Percentiles rank a stretch among this genome's conserved stretches.
These are phyloP conservation scores for Syncerus caffer DNA, from an alignment of 2,797 vertebrate genomes.

Conservation along the genomic window DNA sequence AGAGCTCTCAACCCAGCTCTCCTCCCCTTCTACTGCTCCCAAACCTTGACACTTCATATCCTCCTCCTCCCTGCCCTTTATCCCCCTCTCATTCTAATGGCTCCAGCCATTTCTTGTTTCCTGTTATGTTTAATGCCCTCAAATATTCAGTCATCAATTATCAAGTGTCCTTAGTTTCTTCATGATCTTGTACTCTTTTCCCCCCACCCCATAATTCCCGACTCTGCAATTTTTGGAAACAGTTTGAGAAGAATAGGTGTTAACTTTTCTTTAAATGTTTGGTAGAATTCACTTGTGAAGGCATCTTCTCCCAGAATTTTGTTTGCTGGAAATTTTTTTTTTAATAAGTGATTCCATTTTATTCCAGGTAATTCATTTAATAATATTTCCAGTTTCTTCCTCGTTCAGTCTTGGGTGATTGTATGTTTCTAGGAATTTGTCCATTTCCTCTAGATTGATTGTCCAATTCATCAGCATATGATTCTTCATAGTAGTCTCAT, in stretches of 20 bases:
- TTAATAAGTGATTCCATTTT: background rate
- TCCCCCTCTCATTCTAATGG: too few relatives aligned
- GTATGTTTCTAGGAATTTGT: background rate
- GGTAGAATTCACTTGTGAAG: background rate
- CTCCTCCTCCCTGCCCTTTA: background rate
- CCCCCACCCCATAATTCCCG: background rate
- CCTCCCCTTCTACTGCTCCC: background rate
- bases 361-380: background rate
- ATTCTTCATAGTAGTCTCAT: background rate
- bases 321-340: background rate
- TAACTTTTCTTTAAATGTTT: background rate
- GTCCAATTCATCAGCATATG: background rate
- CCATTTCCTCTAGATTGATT: background rate
- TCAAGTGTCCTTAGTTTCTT: background rate
- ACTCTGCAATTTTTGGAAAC: background rate
- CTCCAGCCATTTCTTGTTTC: background rate
- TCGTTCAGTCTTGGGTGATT: background rate
- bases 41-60: background rate
- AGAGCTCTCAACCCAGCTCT: background rate
- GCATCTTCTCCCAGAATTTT: background rate
- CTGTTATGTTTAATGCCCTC: background rate
- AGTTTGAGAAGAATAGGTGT: background rate
- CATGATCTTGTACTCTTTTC: background rate
- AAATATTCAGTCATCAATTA: background rate
- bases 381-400: background rate